Percentiles rank a stretch among this genome's conserved stretches.
Conservation (phyloP, 2,888 invertebrate genomes). For the Ophioninae sp. region DNA sequence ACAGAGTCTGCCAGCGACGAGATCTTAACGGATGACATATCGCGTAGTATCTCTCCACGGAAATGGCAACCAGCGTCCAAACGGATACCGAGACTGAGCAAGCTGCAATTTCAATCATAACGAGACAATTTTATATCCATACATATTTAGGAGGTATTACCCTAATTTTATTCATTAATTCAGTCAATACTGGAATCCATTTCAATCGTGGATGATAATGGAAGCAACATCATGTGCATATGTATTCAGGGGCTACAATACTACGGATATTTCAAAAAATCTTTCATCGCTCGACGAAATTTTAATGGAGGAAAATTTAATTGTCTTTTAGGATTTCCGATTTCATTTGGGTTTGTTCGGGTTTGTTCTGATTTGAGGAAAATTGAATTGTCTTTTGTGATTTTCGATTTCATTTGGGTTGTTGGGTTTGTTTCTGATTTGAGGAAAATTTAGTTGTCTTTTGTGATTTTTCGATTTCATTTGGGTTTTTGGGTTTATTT, state of each 20-base stretch:
- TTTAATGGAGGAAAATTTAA: neutral
- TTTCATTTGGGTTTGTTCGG: too few species aligned
- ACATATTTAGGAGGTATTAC: conserved; percentile 22
- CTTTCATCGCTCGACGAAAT: neutral
- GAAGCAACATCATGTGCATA: neutral
- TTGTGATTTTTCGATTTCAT: too few species aligned
- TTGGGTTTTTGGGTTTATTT: too few species aligned
- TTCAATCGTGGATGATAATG: neutral
- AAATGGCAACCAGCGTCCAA: conserved; percentile 90
- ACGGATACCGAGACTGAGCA: conserved; percentile 89
- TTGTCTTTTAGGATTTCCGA: too few species aligned
- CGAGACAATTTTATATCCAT: conserved; percentile 3
- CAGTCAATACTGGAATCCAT: neutral
- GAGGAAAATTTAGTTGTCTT: too few species aligned
- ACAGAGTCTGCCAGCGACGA: conserved; percentile 88
- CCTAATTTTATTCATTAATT: conserved; percentile 17
- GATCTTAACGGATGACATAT: conserved; percentile 89
- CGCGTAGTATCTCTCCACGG: conserved; percentile 90
- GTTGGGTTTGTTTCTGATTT: too few species aligned
- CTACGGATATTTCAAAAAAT: neutral
- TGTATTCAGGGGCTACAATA: neutral
- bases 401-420: too few species aligned
- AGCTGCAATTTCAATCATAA: conserved; percentile 82
- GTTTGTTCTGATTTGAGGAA: too few species aligned
- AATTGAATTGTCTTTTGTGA: too few species aligned